Conservation (phyloP, 2,888 invertebrate genomes). For the Rhagonycha fulva region DNA sequence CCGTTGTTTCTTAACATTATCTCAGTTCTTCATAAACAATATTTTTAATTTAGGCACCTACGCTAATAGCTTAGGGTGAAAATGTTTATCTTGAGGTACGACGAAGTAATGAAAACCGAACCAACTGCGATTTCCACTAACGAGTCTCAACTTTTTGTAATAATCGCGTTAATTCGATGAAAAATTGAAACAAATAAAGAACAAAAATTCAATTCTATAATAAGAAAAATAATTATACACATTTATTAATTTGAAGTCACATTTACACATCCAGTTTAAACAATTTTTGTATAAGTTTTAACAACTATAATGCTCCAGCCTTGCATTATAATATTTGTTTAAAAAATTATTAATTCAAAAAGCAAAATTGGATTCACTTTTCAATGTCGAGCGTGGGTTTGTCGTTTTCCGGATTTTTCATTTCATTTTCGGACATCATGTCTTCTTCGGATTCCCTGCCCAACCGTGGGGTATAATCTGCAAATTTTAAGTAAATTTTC, state of each 20-base stretch:
- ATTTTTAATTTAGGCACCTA: neutral
- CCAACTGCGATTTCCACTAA: no score
- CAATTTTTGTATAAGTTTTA: neutral
- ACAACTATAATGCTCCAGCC: constrained; percentile 1
- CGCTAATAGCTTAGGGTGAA: neutral
- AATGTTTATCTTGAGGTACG: no score
- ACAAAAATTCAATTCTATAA: neutral
- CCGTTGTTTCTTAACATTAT: no score
- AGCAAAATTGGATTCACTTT: neutral
- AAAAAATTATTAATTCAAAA: neutral
- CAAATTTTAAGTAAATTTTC: neutral
- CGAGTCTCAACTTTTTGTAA: no score
- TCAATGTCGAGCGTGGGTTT: constrained; percentile 10
- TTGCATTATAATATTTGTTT: neutral
- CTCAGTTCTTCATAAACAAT: neutral
- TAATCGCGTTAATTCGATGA: neutral
- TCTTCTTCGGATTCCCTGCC: constrained; percentile 50
- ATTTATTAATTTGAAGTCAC: neutral
- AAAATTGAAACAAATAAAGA: neutral
- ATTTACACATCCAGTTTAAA: neutral
- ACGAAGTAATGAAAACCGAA: no score
- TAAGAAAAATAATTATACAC: neutral
- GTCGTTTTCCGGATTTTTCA: constrained; percentile 17
- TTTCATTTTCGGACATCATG: constrained; percentile 12
- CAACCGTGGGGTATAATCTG: constrained; percentile 47